Evolutionary conservation across 2,888 invertebrate species (phyloP), one percentile per base, ranked within the genome.

Genomic region (Diadromus collaris): DNA sequence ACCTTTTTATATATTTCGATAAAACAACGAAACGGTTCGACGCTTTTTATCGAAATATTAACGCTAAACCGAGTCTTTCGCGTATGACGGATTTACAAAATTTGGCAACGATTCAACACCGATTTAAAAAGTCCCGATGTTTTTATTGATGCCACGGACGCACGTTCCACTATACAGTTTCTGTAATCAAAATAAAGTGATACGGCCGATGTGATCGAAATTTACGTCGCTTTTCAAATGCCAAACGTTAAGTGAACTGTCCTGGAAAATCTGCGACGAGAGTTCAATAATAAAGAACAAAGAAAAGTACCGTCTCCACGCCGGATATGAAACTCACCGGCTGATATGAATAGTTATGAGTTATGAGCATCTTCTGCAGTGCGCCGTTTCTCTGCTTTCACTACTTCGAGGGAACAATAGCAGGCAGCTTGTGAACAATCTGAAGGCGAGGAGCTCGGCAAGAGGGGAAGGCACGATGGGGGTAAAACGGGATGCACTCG

Each of bases 361-460:
- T 24, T 9, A 21, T 21, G 51, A 19, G 51, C 24, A 24, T 51
- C 24, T 51, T 51, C 9, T 51, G 19, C 51, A 10, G 2, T 21
- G 51, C 9, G 19, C 48, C n/a, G 19, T 19, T 7, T 34, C 9
- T 38, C 13, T 10, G 51, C 10, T 4, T 19, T 21, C 51, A 2
- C 38, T 32, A 54, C 67, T 68, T 54, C 27, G 10, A 27, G 27
- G 38, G 4, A 41, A 68, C 67, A 68, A 68, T 68, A 19, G 24
- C 3, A n/a, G 38, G 38, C 19, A 21, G 19, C 48, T 27, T 24
- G 51, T 16, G 67, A 54, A 34, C 54, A 54, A 34, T 54, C 34
- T 38, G 24, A 67, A 67, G 65, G 46, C 48, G 65, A 34, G 38
- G 54, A 67, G 38, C 21, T 54, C 38, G 54, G 67, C n/a, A n/a